Conservation (phyloP, 2,797 vertebrate species). For the Acrocephalus scirpaceus region DNA sequence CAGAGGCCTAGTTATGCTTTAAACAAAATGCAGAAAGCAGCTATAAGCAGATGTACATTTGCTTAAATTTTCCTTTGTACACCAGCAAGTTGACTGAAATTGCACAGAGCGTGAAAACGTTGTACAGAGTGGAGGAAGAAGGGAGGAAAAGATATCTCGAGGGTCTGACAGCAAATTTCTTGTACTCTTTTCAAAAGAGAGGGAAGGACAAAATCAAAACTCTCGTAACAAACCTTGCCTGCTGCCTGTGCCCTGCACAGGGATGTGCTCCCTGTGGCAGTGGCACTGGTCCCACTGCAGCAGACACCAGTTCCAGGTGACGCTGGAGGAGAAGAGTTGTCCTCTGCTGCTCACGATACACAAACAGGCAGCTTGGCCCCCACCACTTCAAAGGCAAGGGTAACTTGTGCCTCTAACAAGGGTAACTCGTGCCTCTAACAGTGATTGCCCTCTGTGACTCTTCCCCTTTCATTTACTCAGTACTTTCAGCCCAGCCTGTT, state of each 20-base stretch:
- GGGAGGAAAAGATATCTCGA: neutral
- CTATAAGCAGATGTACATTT: neutral
- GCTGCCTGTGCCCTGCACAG: neutral
- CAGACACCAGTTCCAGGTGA: fast-evolving
- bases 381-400: neutral
- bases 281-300: neutral
- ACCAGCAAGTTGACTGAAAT: neutral
- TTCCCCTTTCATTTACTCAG: neutral
- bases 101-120: neutral
- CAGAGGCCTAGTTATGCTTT: neutral
- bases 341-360: fast-evolving
- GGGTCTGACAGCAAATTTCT: neutral
- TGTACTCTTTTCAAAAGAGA: neutral
- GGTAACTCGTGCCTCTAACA: neutral
- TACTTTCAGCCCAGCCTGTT: neutral
- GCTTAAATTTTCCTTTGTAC: neutral
- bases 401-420: neutral
- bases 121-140: neutral
- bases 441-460: neutral
- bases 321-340: neutral
- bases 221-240: neutral
- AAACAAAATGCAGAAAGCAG: neutral
- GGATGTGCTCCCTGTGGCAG: fast-evolving
- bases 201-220: neutral
- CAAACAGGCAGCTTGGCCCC: neutral